Evolutionary conservation across 2,113 vertebrate species (phyloP).

Genomic region (Xiphias gladius): DNA sequence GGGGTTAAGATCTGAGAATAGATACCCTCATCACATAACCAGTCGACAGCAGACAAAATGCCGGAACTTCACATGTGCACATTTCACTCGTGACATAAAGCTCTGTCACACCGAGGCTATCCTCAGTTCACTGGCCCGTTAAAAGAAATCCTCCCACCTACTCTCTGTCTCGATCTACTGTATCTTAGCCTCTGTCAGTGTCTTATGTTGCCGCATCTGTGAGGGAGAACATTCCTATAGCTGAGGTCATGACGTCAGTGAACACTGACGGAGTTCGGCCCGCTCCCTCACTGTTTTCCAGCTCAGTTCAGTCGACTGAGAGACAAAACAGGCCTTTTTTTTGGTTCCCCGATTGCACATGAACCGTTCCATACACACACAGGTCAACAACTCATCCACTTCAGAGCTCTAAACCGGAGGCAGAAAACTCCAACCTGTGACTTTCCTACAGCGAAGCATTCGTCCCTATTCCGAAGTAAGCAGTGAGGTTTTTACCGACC

Average conservation of each 20-base stretch:
- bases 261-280: background rate
- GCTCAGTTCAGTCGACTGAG: background rate
- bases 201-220: background rate
- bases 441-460: background rate
- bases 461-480: background rate
- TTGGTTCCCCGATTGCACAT: conserved; percentile 1
- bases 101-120: no score
- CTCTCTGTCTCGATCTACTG: background rate
- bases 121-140: no score
- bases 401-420: background rate
- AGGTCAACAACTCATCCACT: background rate
- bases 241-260: conserved; percentile 1
- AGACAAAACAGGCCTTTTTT: conserved; percentile 6
- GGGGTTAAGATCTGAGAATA: no score
- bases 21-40: no score
- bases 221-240: background rate
- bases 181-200: background rate
- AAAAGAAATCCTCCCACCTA: background rate
- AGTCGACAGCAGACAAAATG: no score
- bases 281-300: background rate
- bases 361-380: background rate
- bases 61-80: no score
- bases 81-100: no score
- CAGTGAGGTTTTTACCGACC: background rate
- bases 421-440: background rate